A percentile compares a stretch with the other conserved stretches of the same genome.
These are phyloP conservation scores for Acanthopleura granulata DNA, from an alignment of 2,888 invertebrate genomes.

Conservation along the genomic window DNA sequence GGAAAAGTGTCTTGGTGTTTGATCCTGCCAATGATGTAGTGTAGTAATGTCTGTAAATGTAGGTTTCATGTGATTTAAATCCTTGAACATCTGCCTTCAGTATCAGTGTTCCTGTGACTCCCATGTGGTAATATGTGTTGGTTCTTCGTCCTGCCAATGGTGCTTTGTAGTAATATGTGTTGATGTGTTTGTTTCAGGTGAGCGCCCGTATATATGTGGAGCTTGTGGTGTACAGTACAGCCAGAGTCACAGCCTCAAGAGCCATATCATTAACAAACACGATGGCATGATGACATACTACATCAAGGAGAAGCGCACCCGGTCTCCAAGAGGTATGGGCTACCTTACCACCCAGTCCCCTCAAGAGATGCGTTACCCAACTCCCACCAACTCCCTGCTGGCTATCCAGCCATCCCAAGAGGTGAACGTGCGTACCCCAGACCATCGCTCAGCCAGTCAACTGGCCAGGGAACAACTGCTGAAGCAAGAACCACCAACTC, in stretches of 20 bases:
- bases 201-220: slow-evolving; percentile 68
- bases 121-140: too few relatives aligned
- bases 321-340: slow-evolving; percentile 59
- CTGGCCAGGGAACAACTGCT: not conserved
- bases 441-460: not conserved
- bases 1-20: too few relatives aligned
- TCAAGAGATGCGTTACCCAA: slow-evolving; percentile 31
- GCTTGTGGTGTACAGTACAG: slow-evolving; percentile 69
- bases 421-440: not conserved
- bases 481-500: not conserved
- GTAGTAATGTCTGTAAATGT: too few relatives aligned
- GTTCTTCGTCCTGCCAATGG: slow-evolving; percentile 13
- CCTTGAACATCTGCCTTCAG: not conserved
- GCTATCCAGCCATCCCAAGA: slow-evolving; percentile 20
- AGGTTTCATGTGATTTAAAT: too few relatives aligned
- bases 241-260: slow-evolving; percentile 68
- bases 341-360: slow-evolving; percentile 48
- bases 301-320: slow-evolving; percentile 66
- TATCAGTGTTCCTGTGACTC: not conserved
- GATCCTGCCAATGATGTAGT: too few relatives aligned
- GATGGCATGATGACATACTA: slow-evolving; percentile 69
- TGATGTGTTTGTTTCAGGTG: slow-evolving; percentile 47
- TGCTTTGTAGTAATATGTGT: slow-evolving; percentile 2
- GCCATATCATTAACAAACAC: slow-evolving; percentile 69
- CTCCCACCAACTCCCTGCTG: slow-evolving; percentile 31